Evolutionary conservation across 2,113 vertebrate genomes (phyloP).

Genomic region (Emydura subglobosa): DNA sequence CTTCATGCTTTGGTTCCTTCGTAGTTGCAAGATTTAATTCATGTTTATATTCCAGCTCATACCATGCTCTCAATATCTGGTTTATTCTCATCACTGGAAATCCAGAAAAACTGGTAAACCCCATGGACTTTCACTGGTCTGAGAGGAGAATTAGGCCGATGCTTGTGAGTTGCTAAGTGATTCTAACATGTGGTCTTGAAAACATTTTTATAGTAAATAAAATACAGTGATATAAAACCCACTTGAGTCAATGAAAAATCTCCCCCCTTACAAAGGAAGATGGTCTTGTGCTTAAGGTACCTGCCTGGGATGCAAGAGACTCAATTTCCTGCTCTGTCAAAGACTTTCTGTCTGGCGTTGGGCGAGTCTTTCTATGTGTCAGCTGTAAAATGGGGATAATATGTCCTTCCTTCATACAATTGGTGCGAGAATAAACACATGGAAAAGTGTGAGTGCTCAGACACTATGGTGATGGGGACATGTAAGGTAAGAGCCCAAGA

Average conservation of each 20-base stretch:
- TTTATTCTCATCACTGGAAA: neutral
- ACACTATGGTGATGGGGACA: neutral
- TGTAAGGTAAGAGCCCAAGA: neutral
- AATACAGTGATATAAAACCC: neutral
- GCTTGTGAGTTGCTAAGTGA: neutral
- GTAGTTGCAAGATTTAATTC: slow-evolving; percentile 51
- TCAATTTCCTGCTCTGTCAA: neutral
- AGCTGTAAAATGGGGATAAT: neutral
- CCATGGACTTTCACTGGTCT: neutral
- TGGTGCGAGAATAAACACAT: neutral
- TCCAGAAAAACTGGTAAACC: neutral
- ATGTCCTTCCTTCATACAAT: neutral
- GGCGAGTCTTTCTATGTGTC: neutral
- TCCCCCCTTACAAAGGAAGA: neutral
- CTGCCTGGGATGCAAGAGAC: neutral
- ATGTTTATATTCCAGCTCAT: slow-evolving; percentile 54
- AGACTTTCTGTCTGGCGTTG: neutral
- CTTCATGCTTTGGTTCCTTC: slow-evolving; percentile 7
- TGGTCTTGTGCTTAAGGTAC: neutral
- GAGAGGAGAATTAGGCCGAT: neutral
- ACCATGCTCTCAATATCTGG: slow-evolving; percentile 6
- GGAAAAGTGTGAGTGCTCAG: neutral
- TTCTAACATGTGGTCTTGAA: neutral
- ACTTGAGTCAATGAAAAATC: neutral
- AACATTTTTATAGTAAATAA: neutral